Evolutionary conservation across 1,140 invertebrate genomes (phyloP), one percentile per base, ranked within the genome.

Genomic region (Mamestra configurata): DNA sequence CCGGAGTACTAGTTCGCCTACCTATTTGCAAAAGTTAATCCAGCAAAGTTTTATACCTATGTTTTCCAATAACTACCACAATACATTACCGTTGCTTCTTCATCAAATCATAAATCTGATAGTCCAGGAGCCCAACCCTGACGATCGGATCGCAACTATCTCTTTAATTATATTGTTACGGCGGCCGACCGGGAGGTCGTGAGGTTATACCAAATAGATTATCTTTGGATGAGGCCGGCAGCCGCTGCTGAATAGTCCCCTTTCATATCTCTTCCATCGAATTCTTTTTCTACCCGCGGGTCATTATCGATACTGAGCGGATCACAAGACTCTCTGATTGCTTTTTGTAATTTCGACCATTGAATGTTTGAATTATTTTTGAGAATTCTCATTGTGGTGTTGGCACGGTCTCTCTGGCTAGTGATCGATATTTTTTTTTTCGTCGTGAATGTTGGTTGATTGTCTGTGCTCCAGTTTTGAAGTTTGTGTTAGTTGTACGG

Each of bases 121-220:
- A 76, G 73, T 49, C 40, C 55, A 49, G 57, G 57, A 61, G 76
- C 64, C 43, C 24, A 70, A 43, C 46, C 76, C 68, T 43, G 77
- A 61, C 75, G 82, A 87, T 89, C 87, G 83, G 72, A 87, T 85
- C 84, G 87, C 86, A 71, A 66, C 83, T 93, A 88, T 92, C 90
- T 89, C 92, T 94, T 94, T 94, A 94, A 94, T 94, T 93, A 94
- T 94, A 94, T 94, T 93, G 93, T 94, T 93, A 93, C 88, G 85
- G 86, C 89, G 88, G 86, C 88, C 87, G 80, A 70, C 71, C 82
- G 80, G 84, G 88, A 91, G 93, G 92, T 94, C 93, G 93, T 91
- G 93, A 90, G 93, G 93, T 94, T 92, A 94, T 83, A 93, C 88
- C 87, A 94, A 93, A 94, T 93, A 93, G 91, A 94, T 94, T 93